phyloP scores from a whole-genome alignment of 2,888 invertebrate species.

The Gibbula magus region DNA sequence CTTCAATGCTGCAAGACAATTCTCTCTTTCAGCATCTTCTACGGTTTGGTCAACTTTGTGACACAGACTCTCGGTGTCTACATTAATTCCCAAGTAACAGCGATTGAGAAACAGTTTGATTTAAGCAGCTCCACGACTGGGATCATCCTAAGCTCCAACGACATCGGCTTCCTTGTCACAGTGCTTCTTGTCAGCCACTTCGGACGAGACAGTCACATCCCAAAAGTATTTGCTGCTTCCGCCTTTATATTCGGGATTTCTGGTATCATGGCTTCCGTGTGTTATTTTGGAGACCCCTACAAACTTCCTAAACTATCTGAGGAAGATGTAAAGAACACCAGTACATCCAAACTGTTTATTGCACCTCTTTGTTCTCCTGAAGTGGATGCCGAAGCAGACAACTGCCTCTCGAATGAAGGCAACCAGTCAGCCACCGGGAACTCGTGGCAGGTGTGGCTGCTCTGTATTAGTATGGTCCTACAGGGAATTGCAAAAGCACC shows the following conservation, averaged over 20 bases:
- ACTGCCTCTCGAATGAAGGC: neutral
- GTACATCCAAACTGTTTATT: neutral
- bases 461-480: slow-evolving; percentile 39
- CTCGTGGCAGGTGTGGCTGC: slow-evolving; percentile 20
- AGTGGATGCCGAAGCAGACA: neutral
- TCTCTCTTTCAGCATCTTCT: slow-evolving; percentile 29
- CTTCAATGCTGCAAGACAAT: slow-evolving; percentile 32
- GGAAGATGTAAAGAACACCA: neutral
- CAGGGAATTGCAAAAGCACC: slow-evolving; percentile 61
- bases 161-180: slow-evolving; percentile 55
- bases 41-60: slow-evolving; percentile 29
- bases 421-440: neutral
- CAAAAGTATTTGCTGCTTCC: neutral
- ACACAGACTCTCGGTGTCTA: slow-evolving; percentile 37
- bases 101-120: slow-evolving; percentile 56
- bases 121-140: slow-evolving; percentile 53
- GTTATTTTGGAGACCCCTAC: slow-evolving; percentile 22
- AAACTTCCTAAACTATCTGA: neutral
- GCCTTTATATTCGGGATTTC: slow-evolving; percentile 22
- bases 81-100: slow-evolving; percentile 44
- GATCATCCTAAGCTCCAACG: slow-evolving; percentile 55
- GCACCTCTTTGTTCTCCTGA: neutral
- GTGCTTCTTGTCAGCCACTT: slow-evolving; percentile 57
- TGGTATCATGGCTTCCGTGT: neutral
- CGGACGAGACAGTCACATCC: slow-evolving; percentile 30